A percentile compares a stretch with the other conserved stretches of the same genome.
phyloP scores from a whole-genome alignment of 2,888 invertebrate genomes.

The Saturnia japonica region DNA sequence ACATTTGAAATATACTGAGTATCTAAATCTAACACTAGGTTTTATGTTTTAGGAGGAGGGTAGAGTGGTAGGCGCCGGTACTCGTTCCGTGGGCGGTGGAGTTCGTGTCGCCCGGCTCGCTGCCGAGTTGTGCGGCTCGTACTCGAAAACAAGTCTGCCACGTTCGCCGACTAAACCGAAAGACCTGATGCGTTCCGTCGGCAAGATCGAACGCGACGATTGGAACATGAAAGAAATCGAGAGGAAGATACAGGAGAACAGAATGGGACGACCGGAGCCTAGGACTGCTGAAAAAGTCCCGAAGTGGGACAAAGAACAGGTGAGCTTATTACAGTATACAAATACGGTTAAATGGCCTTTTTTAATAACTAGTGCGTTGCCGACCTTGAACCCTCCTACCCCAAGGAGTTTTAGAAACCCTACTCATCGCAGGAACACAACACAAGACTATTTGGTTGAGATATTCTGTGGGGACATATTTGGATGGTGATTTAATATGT shows the following conservation, averaged over 20 bases:
- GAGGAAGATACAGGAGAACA: conserved; percentile 91
- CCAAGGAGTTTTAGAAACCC: no score
- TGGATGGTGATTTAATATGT: no score
- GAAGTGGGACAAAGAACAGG: conserved; percentile 94
- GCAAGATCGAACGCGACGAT: conserved; percentile 93
- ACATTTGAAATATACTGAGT: neutral
- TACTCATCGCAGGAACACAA: no score
- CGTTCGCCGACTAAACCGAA: conserved; percentile 85
- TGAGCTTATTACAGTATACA: conserved; percentile 34
- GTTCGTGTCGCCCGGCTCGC: conserved; percentile 76
- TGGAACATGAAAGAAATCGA: conserved; percentile 96
- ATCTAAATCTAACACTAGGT: neutral
- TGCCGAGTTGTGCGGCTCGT: conserved; percentile 88
- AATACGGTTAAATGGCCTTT: no score
- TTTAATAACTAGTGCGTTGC: no score
- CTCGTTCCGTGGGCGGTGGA: conserved; percentile 56
- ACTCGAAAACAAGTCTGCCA: conserved; percentile 84
- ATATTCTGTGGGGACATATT: no score
- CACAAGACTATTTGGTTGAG: no score
- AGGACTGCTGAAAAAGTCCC: conserved; percentile 89
- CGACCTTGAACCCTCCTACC: no score
- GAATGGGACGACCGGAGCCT: conserved; percentile 84
- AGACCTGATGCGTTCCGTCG: conserved; percentile 92
- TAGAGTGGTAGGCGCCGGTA: conserved; percentile 61
- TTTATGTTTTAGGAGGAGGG: conserved; percentile 61